A percentile compares a stretch with the other conserved stretches of the same genome.
Evolutionary conservation across 2,797 vertebrate genomes (phyloP).

Genomic region (Clarias pachynema): DNA sequence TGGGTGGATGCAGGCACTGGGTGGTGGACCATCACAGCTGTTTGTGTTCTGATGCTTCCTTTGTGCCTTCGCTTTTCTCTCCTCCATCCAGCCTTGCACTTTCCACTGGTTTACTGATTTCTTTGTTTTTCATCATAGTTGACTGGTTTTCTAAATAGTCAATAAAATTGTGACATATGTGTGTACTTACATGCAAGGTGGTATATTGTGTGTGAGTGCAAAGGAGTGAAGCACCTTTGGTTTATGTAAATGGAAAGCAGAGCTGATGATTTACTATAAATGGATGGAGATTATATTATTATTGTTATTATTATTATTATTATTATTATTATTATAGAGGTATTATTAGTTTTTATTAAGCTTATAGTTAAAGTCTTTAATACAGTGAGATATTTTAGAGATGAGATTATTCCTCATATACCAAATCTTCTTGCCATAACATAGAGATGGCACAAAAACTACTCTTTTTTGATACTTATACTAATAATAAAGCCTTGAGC

Average conservation of each 20-base stretch:
- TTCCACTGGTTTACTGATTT: conserved; percentile 23
- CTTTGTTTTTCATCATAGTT: not conserved
- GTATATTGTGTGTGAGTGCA: not conserved
- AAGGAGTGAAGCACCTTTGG: not conserved
- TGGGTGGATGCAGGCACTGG: conserved; percentile 38
- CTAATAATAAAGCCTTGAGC: not conserved
- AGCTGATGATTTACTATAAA: not conserved
- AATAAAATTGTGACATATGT: not conserved
- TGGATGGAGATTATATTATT: not conserved
- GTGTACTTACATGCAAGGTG: not conserved
- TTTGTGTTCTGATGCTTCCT: conserved; percentile 34
- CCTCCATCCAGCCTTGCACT: conserved; percentile 20
- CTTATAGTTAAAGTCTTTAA: not conserved
- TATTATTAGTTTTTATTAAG: not conserved
- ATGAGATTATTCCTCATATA: not conserved
- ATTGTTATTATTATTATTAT: not conserved
- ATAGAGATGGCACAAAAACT: not conserved
- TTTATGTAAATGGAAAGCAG: not conserved
- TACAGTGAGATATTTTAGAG: not conserved
- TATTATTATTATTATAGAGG: not conserved
- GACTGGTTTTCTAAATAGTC: not conserved
- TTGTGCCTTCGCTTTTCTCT: conserved; percentile 25
- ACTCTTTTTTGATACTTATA: not conserved
- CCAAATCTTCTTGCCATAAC: not conserved
- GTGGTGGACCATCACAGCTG: conserved; percentile 45